Percentiles rank a stretch among this genome's conserved stretches.
These are phyloP conservation scores for Bradypus variegatus DNA, from an alignment of 2,797 vertebrate species.

Conservation along the genomic window DNA sequence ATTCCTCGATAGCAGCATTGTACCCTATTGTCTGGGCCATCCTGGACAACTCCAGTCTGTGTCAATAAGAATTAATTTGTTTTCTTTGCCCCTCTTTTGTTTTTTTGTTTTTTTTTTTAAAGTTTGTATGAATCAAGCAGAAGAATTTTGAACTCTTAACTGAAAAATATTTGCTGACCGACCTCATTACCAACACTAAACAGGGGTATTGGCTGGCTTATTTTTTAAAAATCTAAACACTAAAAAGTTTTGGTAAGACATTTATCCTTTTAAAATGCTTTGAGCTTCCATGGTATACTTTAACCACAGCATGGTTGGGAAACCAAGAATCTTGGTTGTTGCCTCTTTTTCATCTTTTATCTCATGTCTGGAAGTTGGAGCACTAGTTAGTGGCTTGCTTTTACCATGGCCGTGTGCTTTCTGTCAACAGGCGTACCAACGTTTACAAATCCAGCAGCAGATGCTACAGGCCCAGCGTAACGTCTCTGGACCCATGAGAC, in stretches of 20 bases:
- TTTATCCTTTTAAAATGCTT: background rate
- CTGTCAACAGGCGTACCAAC: conserved; percentile 90
- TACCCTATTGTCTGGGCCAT: background rate
- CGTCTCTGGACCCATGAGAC: conserved; percentile 97
- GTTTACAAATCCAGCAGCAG: conserved; percentile 99
- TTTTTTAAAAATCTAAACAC: background rate
- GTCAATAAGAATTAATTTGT: background rate
- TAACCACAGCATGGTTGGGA: background rate
- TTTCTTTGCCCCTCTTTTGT: background rate
- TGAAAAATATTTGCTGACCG: background rate
- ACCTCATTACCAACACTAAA: background rate
- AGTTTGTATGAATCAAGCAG: background rate
- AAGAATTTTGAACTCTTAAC: background rate
- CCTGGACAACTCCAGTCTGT: background rate
- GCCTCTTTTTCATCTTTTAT: background rate
- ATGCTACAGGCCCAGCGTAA: conserved; percentile 99
- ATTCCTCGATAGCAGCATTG: background rate
- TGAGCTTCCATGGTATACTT: background rate
- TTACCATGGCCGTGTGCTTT: background rate
- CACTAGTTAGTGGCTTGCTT: background rate
- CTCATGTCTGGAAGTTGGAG: background rate
- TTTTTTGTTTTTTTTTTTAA: background rate
- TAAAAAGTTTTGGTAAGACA: background rate
- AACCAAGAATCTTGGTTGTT: background rate
- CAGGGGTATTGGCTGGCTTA: background rate